Evolutionary conservation across 2,113 vertebrate species (phyloP).

Genomic region (Lota lota): DNA sequence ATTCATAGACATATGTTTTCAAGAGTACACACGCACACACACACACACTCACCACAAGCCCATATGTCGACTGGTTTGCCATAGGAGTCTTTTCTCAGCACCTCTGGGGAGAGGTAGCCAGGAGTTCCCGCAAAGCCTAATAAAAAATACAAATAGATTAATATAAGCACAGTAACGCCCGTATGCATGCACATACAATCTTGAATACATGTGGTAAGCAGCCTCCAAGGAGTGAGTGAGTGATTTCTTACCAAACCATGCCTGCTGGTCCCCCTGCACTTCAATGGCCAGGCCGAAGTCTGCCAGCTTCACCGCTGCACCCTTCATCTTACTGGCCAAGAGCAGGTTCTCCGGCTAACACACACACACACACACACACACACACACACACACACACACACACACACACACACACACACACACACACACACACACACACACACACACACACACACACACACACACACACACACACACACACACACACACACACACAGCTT

Average conservation of each 20-base stretch:
- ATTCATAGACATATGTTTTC: neutral
- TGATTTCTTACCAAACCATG: slow-evolving; percentile 93
- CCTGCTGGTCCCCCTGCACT: slow-evolving; percentile 97
- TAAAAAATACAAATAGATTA: neutral
- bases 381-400: neutral
- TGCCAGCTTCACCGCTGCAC: slow-evolving; percentile 95
- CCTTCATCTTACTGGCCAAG: slow-evolving; percentile 98
- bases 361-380: slow-evolving; percentile 13
- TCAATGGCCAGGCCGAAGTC: slow-evolving; percentile 98
- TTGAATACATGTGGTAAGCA: neutral
- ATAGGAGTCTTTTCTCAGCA: slow-evolving; percentile 98
- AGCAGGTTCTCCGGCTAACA: slow-evolving; percentile 94
- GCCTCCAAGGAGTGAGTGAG: neutral
- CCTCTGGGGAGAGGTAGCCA: slow-evolving; percentile 96
- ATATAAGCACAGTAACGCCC: neutral
- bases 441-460: slow-evolving; percentile 21
- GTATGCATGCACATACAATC: neutral
- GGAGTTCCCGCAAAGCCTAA: slow-evolving; percentile 98
- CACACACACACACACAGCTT: too few species aligned
- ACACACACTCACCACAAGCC: slow-evolving; percentile 91
- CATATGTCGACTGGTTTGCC: slow-evolving; percentile 99
- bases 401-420: neutral
- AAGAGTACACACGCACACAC: neutral
- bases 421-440: neutral
- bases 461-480: neutral